A percentile compares a stretch with the other conserved stretches of the same genome.
phyloP scores from a whole-genome alignment of 2,888 invertebrate species.

The Dichetophora obliterata region DNA sequence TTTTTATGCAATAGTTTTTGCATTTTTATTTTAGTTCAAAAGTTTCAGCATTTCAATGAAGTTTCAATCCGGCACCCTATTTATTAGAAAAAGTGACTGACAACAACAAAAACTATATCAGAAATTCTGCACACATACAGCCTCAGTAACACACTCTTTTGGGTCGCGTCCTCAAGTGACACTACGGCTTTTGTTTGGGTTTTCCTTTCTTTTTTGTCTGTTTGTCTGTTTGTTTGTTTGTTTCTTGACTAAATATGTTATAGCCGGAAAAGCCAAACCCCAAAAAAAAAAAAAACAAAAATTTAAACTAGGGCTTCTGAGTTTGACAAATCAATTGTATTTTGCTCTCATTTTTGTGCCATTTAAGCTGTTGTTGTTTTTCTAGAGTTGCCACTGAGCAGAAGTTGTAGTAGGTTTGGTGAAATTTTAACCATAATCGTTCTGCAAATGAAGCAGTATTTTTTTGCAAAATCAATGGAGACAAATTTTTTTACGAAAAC shows the following conservation, averaged over 20 bases:
- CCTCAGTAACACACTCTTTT: background rate
- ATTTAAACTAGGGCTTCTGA: background rate
- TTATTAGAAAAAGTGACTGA: constrained; percentile 3
- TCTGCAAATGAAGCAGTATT: no score
- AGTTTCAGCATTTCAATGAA: background rate
- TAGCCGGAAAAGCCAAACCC: constrained; percentile 38
- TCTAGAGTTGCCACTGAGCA: background rate
- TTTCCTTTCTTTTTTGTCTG: background rate
- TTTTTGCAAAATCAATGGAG: no score
- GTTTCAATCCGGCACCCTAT: background rate
- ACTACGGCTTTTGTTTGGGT: background rate
- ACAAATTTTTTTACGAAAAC: no score
- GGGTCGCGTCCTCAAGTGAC: background rate
- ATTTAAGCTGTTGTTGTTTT: background rate
- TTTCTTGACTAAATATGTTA: constrained; percentile 21
- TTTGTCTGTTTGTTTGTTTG: constrained; percentile 21
- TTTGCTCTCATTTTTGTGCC: constrained; percentile 19
- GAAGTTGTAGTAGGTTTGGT: no score
- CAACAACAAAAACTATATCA: background rate
- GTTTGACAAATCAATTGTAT: constrained; percentile 33
- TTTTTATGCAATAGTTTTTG: background rate
- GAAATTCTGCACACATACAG: background rate
- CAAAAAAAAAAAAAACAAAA: background rate
- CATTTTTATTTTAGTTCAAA: background rate
- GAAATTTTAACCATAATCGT: no score